These are phyloP conservation scores for Mesorhabditis belari DNA, from an alignment of 2,888 invertebrate species.

Conservation along the genomic window DNA sequence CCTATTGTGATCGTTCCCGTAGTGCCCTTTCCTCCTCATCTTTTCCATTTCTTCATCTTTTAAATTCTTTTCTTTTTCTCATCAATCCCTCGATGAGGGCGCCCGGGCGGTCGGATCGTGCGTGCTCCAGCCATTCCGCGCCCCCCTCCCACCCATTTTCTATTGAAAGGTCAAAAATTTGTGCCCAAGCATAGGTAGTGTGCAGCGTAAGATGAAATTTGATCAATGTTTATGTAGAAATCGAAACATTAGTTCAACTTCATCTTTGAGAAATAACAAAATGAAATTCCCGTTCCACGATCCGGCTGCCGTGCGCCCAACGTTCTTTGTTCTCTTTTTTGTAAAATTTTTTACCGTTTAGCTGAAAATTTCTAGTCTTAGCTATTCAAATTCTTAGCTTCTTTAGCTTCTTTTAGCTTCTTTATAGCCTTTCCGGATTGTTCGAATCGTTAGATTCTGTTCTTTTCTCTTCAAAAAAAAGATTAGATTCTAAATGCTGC, in stretches of 20 bases:
- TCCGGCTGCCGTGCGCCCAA: not conserved
- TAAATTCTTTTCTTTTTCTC: too few relatives aligned
- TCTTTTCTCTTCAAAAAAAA: too few relatives aligned
- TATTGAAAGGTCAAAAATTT: not conserved
- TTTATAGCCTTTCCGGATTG: too few relatives aligned
- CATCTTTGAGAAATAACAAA: not conserved
- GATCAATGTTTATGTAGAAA: not conserved
- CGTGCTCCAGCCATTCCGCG: slow-evolving; percentile 32
- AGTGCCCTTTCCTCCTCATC: not conserved
- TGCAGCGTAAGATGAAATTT: not conserved
- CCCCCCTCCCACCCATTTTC: slow-evolving; percentile 4
- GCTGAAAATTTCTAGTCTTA: too few relatives aligned
- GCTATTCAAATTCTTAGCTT: too few relatives aligned
- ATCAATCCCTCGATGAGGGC: not conserved
- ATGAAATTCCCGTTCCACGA: not conserved
- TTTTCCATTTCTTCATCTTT: too few relatives aligned
- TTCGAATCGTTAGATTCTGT: too few relatives aligned
- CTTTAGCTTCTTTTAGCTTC: too few relatives aligned
- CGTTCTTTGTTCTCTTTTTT: not conserved
- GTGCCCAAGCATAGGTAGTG: not conserved
- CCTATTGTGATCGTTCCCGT: not conserved
- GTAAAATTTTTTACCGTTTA: too few relatives aligned
- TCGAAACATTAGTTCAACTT: not conserved
- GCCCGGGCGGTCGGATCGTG: slow-evolving; percentile 34
- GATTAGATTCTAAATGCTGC: too few relatives aligned